These are phyloP conservation scores for Drosophila parvula DNA, from an alignment of 1,140 invertebrate species.

Conservation along the genomic window DNA sequence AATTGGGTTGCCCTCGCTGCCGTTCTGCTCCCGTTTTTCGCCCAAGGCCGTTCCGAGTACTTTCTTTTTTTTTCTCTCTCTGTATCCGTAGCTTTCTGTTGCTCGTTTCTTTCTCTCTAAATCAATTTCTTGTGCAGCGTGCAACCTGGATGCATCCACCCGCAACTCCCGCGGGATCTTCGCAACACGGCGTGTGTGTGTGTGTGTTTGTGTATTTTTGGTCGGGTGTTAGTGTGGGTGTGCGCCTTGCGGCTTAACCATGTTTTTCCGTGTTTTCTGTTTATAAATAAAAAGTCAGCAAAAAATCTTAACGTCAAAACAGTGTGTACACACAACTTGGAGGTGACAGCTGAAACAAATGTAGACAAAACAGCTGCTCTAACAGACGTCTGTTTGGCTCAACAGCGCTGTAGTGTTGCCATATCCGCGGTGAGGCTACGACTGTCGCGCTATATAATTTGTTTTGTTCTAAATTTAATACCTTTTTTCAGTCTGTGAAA, in stretches of 20 bases:
- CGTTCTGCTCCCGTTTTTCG: conserved; percentile 31
- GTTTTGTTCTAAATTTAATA: background rate
- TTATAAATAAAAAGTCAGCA: conserved; percentile 53
- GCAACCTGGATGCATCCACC: conserved; percentile 41
- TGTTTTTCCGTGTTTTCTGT: conserved; percentile 48
- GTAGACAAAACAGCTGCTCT: conserved; percentile 37
- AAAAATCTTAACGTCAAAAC: conserved; percentile 37
- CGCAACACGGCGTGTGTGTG: conserved; percentile 8
- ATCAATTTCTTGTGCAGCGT: conserved; percentile 60
- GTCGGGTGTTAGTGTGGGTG: conserved; percentile 27
- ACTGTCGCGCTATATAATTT: background rate
- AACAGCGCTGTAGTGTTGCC: conserved; percentile 9
- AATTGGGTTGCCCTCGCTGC: conserved; percentile 54
- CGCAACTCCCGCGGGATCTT: conserved; percentile 6
- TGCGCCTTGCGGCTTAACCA: conserved; percentile 38
- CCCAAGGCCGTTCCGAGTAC: conserved; percentile 63
- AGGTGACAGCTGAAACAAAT: conserved; percentile 22
- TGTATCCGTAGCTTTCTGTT: conserved; percentile 34
- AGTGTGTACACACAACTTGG: conserved; percentile 46
- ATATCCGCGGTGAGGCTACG: background rate
- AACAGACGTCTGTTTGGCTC: conserved; percentile 10
- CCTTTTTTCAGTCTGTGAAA: background rate
- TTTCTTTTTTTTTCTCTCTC: conserved; percentile 69
- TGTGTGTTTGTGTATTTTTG: conserved; percentile 7
- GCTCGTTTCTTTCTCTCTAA: conserved; percentile 31